Conservation (phyloP, 2,113 vertebrate species). For the Cervus canadensis region DNA sequence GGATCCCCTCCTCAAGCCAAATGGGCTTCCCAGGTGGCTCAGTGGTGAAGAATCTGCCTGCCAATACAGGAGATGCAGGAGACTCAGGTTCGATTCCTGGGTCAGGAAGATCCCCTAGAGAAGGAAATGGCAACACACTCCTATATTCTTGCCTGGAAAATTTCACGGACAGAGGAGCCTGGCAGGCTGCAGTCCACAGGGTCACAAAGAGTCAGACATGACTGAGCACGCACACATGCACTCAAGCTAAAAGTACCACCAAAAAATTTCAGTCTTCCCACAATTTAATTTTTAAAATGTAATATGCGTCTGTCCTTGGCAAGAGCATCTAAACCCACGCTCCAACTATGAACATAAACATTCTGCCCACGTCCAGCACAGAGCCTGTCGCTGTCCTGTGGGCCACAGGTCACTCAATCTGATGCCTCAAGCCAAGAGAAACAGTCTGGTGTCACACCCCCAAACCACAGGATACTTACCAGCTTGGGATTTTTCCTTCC, state of each 20-base stretch:
- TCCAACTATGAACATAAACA: neutral
- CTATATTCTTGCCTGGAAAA: neutral
- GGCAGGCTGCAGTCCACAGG: neutral
- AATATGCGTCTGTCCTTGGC: neutral
- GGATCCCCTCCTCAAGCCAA: neutral
- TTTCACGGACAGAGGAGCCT: neutral
- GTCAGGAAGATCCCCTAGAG: neutral
- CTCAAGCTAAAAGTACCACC: neutral
- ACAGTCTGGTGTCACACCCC: neutral
- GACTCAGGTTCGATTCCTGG: neutral
- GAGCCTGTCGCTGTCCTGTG: neutral
- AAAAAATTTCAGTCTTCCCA: neutral
- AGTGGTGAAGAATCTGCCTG: neutral
- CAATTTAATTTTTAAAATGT: slow-evolving; percentile 16
- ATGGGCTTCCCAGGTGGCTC: neutral
- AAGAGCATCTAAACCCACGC: neutral
- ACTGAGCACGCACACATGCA: neutral
- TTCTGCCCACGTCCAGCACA: neutral
- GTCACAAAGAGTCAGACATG: neutral
- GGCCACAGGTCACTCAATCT: neutral
- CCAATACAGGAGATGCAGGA: neutral
- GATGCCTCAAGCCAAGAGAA: neutral
- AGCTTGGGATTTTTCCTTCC: neutral
- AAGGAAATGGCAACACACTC: neutral
- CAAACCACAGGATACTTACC: neutral